Base-by-base conservation (phyloP, 2,888 invertebrate species). In the Athrips mouffetella region DNA sequence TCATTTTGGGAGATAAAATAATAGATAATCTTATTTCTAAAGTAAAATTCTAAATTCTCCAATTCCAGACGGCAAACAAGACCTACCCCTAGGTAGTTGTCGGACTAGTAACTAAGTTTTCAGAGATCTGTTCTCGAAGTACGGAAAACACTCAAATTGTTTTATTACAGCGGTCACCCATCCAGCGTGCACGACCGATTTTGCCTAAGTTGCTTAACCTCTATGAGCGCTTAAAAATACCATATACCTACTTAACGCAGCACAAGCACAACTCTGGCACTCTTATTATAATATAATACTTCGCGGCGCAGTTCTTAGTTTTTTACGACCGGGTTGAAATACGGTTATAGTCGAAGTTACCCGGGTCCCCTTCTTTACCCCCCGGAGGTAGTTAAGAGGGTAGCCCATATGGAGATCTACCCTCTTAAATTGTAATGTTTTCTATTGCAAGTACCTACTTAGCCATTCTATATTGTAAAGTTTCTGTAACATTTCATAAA, bases 281-380 rank as follows among this genome's bases (percentile, higher is more conserved):
- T 37, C 37, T 78, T 73, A 72, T 70, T 74, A 74, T 74, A 73
- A 68, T 74, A 73, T 75, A 73, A 68, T 74, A 73, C 76, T 75
- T 73, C 60, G 75, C 73, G 30, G 45, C 57, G 66, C 65, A 71
- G 72, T 80, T 80, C 78, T 75, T 73, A 80, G 79, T 81, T 84
- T 84, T 84, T 84, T 42, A 84, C 70, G 83, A 80, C 73, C 62
- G 60, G 60, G 57, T 68, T 84, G 73, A 85, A 75, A 75, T 85
- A 84, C 74, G 70, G 74, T 84, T 81, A 84, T 83, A 62, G 74
- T 64, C 57, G 45, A 64, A 73, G 69, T 76, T 76, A 50, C 67
- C 73, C 64, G 60, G 62, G 62, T 67, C 67, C 25, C 25, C 21
- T 11, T 4, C 33, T 33, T 33, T 7, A 27, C 27, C 27, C 35